phyloP scores from a whole-genome alignment of 2,888 invertebrate genomes.

The Thereva unica region DNA sequence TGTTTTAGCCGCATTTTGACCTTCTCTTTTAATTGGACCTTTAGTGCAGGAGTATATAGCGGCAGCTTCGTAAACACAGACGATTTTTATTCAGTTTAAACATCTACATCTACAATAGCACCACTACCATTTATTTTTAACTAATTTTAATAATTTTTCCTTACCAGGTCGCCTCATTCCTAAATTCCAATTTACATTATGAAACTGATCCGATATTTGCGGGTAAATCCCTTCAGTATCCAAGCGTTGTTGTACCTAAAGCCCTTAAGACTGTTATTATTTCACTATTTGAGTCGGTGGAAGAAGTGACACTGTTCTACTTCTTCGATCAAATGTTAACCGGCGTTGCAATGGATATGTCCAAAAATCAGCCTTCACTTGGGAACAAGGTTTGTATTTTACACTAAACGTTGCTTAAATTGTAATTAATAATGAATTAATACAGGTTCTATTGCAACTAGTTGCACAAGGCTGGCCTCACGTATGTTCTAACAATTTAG shows the following conservation, averaged over 20 bases:
- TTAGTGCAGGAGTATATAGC: too few relatives aligned
- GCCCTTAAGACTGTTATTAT: constrained; percentile 47
- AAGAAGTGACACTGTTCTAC: constrained; percentile 66
- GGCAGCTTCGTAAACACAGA: too few relatives aligned
- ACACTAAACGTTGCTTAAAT: background rate
- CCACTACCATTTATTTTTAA: background rate
- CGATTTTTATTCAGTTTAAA: too few relatives aligned
- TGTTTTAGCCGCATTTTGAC: too few relatives aligned
- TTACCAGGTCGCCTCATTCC: constrained; percentile 49
- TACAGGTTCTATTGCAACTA: constrained; percentile 67
- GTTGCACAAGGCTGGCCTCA: constrained; percentile 69
- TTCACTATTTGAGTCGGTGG: constrained; percentile 62
- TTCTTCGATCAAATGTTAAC: constrained; percentile 74
- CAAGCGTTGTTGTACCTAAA: constrained; percentile 49
- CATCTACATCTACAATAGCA: background rate
- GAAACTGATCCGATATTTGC: constrained; percentile 53
- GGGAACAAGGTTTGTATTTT: constrained; percentile 64
- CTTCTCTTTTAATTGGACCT: too few relatives aligned
- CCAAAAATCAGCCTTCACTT: constrained; percentile 62
- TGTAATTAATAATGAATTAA: background rate
- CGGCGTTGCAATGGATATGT: constrained; percentile 73
- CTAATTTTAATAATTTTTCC: constrained; percentile 38
- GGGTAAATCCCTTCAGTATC: constrained; percentile 52
- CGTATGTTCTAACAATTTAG: constrained; percentile 64
- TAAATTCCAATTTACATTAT: constrained; percentile 50